Percentiles rank a stretch among this genome's conserved stretches.
These are phyloP conservation scores for Poecilia wingei DNA, from an alignment of 2,797 vertebrate genomes.

Conservation along the genomic window DNA sequence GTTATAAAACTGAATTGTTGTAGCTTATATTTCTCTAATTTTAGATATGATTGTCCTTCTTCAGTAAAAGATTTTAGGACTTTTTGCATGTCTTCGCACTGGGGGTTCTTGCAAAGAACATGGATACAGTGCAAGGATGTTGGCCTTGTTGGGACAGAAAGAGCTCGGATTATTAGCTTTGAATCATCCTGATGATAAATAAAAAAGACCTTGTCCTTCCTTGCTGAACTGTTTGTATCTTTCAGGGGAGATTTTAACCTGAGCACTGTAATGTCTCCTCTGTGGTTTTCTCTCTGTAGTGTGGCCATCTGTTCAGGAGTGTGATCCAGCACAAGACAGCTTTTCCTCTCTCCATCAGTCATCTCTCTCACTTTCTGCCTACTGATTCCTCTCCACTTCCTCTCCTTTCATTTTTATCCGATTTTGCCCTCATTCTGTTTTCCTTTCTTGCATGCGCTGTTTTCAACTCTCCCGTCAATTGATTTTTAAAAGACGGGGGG, in stretches of 20 bases:
- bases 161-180: slow-evolving; percentile 1
- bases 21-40: not conserved
- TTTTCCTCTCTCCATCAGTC: slow-evolving; percentile 34
- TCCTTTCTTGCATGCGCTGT: not conserved
- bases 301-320: slow-evolving; percentile 75
- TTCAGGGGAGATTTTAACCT: slow-evolving; percentile 77
- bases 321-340: slow-evolving; percentile 53
- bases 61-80: not conserved
- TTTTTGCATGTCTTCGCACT: not conserved
- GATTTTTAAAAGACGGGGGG: slow-evolving; percentile 18
- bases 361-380: slow-evolving; percentile 24
- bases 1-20: not conserved
- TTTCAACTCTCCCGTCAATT: slow-evolving; percentile 22
- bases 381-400: not conserved
- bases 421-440: slow-evolving; percentile 8
- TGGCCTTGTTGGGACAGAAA: not conserved
- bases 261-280: slow-evolving; percentile 76
- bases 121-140: not conserved
- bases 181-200: slow-evolving; percentile 44
- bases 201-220: slow-evolving; percentile 58
- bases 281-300: slow-evolving; percentile 70
- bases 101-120: not conserved
- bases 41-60: not conserved
- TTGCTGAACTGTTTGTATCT: slow-evolving; percentile 31
- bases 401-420: not conserved